Evolutionary conservation across 2,797 vertebrate species (phyloP).

Genomic region (Pantherophis alleghaniensis): DNA sequence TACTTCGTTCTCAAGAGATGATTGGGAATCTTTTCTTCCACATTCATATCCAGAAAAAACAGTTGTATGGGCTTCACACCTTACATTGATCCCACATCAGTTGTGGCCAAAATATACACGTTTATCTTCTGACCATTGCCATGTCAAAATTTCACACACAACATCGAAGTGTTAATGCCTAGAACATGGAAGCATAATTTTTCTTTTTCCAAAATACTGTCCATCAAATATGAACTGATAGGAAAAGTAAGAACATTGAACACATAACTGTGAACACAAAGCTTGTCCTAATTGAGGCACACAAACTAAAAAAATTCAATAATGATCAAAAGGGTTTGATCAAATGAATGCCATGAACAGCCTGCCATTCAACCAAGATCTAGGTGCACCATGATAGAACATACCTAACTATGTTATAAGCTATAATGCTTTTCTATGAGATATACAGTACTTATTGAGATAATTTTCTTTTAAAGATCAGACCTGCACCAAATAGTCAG

Average conservation of each 20-base stretch:
- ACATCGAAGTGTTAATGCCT: background rate
- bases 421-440: background rate
- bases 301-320: background rate
- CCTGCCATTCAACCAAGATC: background rate
- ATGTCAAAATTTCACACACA: background rate
- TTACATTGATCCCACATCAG: background rate
- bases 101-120: background rate
- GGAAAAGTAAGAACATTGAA: background rate
- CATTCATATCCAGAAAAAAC: background rate
- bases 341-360: background rate
- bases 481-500: constrained; percentile 5
- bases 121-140: background rate
- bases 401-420: background rate
- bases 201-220: background rate
- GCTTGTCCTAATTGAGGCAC: background rate
- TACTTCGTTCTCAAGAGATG: background rate
- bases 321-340: background rate
- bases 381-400: background rate
- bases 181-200: background rate
- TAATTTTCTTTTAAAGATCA: background rate
- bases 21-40: background rate
- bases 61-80: background rate
- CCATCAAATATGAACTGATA: background rate
- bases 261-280: background rate
- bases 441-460: background rate